A percentile compares a stretch with the other conserved stretches of the same genome.
These are phyloP conservation scores for Synanthedon vespiformis DNA, from an alignment of 2,888 invertebrate species.

Conservation along the genomic window DNA sequence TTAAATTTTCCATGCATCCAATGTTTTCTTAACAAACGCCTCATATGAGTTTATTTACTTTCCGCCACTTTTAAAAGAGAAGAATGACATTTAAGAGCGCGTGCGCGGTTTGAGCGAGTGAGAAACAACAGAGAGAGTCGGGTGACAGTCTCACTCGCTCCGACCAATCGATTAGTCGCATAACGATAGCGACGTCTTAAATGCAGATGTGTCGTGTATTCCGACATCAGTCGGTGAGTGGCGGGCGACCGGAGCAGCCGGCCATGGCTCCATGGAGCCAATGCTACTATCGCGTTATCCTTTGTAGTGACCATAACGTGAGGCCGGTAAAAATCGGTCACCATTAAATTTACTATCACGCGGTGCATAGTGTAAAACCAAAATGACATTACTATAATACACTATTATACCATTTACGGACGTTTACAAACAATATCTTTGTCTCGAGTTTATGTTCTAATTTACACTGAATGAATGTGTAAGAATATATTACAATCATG, in stretches of 20 bases:
- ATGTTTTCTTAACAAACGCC: conserved; percentile 27
- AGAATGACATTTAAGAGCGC: conserved; percentile 36
- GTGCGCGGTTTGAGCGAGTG: conserved; percentile 48
- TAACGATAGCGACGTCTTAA: conserved; percentile 71
- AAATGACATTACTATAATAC: conserved; percentile 2
- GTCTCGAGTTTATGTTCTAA: neutral
- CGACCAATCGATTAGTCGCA: conserved; percentile 72
- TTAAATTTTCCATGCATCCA: neutral
- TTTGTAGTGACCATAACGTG: conserved; percentile 39
- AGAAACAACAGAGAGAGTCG: conserved; percentile 38
- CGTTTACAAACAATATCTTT: neutral
- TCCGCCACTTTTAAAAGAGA: conserved; percentile 60
- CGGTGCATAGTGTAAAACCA: conserved; percentile 18
- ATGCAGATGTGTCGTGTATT: conserved; percentile 69
- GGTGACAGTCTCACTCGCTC: conserved; percentile 57
- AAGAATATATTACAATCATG: neutral
- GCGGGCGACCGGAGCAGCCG: conserved; percentile 44
- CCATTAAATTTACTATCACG: conserved; percentile 27
- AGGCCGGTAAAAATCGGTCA: conserved; percentile 31
- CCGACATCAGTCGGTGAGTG: conserved; percentile 63
- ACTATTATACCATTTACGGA: neutral
- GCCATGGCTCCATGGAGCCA: conserved; percentile 36
- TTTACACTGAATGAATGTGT: neutral
- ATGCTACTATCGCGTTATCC: conserved; percentile 29
- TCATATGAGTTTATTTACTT: conserved; percentile 65